phyloP scores from a whole-genome alignment of 1,140 invertebrate genomes.

The Bombyx mandarina region DNA sequence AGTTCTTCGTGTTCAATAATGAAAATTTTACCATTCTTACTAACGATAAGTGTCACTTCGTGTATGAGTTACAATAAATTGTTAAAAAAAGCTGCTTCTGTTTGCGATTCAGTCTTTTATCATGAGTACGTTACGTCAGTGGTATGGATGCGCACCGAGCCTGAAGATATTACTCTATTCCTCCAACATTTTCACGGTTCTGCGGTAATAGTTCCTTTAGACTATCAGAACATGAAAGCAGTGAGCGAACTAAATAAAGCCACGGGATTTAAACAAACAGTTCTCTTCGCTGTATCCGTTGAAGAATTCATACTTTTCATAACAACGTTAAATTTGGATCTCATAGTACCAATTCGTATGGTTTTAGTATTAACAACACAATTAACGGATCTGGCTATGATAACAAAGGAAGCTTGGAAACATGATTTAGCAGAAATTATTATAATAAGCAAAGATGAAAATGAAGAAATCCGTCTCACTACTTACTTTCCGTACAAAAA shows the following conservation, averaged over 20 bases:
- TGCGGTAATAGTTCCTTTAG: conserved; percentile 13
- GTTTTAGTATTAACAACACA: conserved; percentile 22
- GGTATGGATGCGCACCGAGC: conserved; percentile 14
- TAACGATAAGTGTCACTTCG: too few relatives aligned
- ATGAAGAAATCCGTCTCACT: conserved; percentile 15
- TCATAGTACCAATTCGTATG: conserved; percentile 22
- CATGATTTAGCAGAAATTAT: conserved; percentile 32
- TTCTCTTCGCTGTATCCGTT: conserved; percentile 24
- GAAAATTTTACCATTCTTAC: too few relatives aligned
- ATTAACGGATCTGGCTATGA: conserved; percentile 7
- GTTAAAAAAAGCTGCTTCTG: conserved; percentile 1
- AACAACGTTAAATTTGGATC: conserved; percentile 14
- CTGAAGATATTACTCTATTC: conserved; percentile 16
- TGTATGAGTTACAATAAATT: too few relatives aligned
- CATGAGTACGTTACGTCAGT: conserved; percentile 14
- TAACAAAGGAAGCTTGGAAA: conserved; percentile 28
- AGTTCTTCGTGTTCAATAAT: too few relatives aligned
- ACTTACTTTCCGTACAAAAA: conserved; percentile 34
- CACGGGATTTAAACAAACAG: conserved; percentile 23
- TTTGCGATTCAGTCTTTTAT: conserved; percentile 9
- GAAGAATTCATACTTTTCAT: conserved; percentile 28
- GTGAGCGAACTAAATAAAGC: conserved; percentile 14
- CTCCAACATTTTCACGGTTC: conserved; percentile 18
- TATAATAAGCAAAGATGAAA: conserved; percentile 18
- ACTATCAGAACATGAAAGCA: conserved; percentile 4